phyloP scores from a whole-genome alignment of 2,888 invertebrate genomes.

The Drosophila rubida region DNA sequence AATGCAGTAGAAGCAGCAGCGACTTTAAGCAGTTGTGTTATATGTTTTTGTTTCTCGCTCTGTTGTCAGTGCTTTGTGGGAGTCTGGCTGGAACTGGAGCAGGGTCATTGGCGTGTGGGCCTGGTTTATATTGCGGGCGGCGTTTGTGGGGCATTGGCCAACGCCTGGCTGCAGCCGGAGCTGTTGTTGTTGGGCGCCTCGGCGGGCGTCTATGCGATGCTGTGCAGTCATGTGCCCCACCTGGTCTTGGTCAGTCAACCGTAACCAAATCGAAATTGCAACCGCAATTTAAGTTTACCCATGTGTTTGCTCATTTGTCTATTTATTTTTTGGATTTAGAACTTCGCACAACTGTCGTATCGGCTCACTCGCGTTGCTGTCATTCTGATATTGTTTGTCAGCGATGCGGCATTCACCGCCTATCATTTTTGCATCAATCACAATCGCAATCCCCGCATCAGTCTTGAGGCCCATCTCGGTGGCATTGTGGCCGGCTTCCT shows the following conservation, averaged over 20 bases:
- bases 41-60: conserved; percentile 6
- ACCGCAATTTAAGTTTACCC: conserved; percentile 50
- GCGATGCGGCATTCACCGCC: conserved; percentile 88
- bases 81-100: conserved; percentile 88
- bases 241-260: conserved; percentile 88
- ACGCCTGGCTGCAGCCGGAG: conserved; percentile 90
- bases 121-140: conserved; percentile 91
- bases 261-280: conserved; percentile 48
- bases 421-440: conserved; percentile 85
- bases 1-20: too few relatives aligned
- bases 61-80: conserved; percentile 71
- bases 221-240: conserved; percentile 94
- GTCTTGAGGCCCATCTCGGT: conserved; percentile 90
- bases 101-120: conserved; percentile 90
- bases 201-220: conserved; percentile 94
- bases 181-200: conserved; percentile 94
- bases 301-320: conserved; percentile 12
- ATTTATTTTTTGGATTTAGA: conserved; percentile 80
- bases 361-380: conserved; percentile 86
- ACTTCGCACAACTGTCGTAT: conserved; percentile 84
- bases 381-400: conserved; percentile 88
- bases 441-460: conserved; percentile 86
- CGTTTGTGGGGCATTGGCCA: conserved; percentile 90
- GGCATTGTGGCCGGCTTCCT: conserved; percentile 89
- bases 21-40: conserved; percentile 3